Evolutionary conservation across 2,888 invertebrate genomes (phyloP).

Genomic region (Erynnis tages): DNA sequence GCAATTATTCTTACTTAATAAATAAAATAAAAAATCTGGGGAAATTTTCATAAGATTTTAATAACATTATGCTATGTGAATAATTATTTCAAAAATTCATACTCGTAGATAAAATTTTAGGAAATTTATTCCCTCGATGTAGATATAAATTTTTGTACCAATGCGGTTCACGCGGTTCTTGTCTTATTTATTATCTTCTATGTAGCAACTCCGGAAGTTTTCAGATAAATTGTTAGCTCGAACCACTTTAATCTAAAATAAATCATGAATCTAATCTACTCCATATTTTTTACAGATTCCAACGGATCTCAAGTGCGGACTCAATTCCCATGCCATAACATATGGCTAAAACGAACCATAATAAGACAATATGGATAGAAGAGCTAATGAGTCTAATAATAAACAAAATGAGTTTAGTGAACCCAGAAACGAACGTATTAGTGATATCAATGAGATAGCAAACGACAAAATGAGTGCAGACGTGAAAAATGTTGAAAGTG

Average conservation of each 20-base stretch:
- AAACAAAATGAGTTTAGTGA: conserved; percentile 30
- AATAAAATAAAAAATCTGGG: too few species aligned
- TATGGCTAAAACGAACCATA: conserved; percentile 32
- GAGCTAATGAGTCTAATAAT: conserved; percentile 18
- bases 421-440: conserved; percentile 9
- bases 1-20: too few species aligned
- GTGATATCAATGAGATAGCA: conserved; percentile 25
- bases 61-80: too few species aligned
- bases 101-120: too few species aligned
- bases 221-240: conserved; percentile 14
- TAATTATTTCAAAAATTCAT: too few species aligned
- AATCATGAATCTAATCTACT: conserved; percentile 20
- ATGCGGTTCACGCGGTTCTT: not conserved
- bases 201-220: conserved; percentile 12
- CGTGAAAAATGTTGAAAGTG: conserved; percentile 20
- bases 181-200: conserved; percentile 10
- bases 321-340: conserved; percentile 31
- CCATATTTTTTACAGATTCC: conserved; percentile 34
- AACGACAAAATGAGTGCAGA: conserved; percentile 20
- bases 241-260: not conserved
- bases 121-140: too few species aligned
- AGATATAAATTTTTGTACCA: conserved; percentile 13
- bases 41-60: too few species aligned
- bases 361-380: conserved; percentile 34
- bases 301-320: conserved; percentile 25